Evolutionary conservation across 2,113 vertebrate species (phyloP).

Genomic region (Nipponia nippon): DNA sequence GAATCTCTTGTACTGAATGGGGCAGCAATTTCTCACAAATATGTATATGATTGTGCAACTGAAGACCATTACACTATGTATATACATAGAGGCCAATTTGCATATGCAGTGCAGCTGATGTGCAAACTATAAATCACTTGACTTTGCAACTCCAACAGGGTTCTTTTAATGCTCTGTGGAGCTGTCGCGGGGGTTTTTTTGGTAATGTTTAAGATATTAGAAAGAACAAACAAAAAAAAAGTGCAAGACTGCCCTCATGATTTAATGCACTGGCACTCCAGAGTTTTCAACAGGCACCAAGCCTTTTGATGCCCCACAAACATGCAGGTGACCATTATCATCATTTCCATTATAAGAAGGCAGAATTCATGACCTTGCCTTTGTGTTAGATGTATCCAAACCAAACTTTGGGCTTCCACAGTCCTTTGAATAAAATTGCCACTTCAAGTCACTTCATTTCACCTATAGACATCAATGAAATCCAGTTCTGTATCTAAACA

Average conservation of each 20-base stretch:
- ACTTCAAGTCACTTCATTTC: background rate
- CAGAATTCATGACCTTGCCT: background rate
- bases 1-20: background rate
- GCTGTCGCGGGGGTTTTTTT: background rate
- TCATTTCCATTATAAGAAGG: background rate
- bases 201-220: background rate
- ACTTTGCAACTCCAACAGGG: background rate
- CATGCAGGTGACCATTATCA: background rate
- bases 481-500: background rate
- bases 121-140: background rate
- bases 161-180: background rate
- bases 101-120: background rate
- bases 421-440: background rate
- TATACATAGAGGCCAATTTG: background rate
- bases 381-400: background rate
- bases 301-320: background rate
- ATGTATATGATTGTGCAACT: background rate
- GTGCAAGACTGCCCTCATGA: background rate
- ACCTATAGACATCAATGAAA: background rate
- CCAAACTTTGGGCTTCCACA: background rate
- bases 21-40: background rate
- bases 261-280: background rate
- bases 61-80: background rate
- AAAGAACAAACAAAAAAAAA: background rate
- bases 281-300: fast-evolving